Base-by-base conservation (phyloP, 2,797 vertebrate genomes). In the Hypotaenidia okinawae region DNA sequence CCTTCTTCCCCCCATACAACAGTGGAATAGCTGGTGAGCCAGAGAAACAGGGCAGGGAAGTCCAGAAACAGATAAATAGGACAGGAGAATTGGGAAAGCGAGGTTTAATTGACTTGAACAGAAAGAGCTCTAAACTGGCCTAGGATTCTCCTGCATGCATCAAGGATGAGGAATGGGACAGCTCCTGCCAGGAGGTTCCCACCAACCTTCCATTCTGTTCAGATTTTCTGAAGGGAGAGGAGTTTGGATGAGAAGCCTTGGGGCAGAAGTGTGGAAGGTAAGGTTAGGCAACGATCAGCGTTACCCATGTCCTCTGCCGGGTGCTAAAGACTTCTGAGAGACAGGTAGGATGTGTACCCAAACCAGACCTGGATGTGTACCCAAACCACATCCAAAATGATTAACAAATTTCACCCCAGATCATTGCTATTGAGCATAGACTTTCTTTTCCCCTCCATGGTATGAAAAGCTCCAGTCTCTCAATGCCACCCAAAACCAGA, bases 1-100 rank as follows among this genome's bases (percentile, higher is more conserved):
- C 32, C 25, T 72, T 37, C 72, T 63, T 39, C 72, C 39, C 17
- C 0, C 16, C 47, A 28, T 4, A 9, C 35, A 69, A 72, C 37
- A 88, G 47, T 57, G 80, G 33, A 35, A 37, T 39, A 67, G 51
- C 43, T 83, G 78, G 11, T 67, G 73, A 70, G 83, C 16, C 80
- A 88, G 51, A 47, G 73, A 94, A 93, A 51, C 83, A 59, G 83
- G 89, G 76, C 95, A 94, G 85, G 51, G 30, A 80, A 84, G 80
- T 74, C 74, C 70, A 68, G 62, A 69, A 84, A 49, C 47, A 68
- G 25, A 67, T 73, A 95, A 95, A 84, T 79, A 91, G 94, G 77
- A 79, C 91, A 92, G 94, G 55, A 96, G 85, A 70, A 43, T 8
- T 69, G 80, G 79, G 79, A 96, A 25, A 90, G 10, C 25, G 39